These are phyloP conservation scores for Helleia helle DNA, from an alignment of 2,888 invertebrate genomes.

Conservation along the genomic window DNA sequence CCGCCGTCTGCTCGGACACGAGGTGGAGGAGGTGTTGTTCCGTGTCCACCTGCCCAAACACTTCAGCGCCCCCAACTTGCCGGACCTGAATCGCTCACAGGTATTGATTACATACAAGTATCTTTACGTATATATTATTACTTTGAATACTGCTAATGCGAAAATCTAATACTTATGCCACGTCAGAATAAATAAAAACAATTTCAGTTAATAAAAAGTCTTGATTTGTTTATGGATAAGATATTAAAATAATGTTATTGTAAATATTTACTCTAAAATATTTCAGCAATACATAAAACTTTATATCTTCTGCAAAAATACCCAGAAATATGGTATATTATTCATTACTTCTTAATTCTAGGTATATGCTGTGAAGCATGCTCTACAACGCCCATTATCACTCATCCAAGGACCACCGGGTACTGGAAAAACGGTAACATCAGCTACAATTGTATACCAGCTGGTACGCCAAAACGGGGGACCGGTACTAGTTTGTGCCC, in stretches of 20 bases:
- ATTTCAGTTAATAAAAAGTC: no score
- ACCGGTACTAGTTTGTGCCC: conserved; percentile 97
- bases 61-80: conserved; percentile 97
- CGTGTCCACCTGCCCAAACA: conserved; percentile 95
- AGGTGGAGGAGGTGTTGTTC: conserved; percentile 94
- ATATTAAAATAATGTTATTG: no score
- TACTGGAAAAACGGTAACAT: conserved; percentile 99
- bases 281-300: no score
- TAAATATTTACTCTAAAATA: no score
- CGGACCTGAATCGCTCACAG: conserved; percentile 98
- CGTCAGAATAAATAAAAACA: no score
- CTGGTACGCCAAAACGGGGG: conserved; percentile 95
- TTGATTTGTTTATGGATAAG: no score
- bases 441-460: conserved; percentile 99
- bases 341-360: conserved; percentile 30
- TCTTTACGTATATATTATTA: no score
- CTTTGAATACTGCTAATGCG: no score
- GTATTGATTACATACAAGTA: conserved; percentile 50
- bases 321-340: no score
- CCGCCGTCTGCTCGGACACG: conserved; percentile 94
- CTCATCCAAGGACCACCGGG: conserved; percentile 98
- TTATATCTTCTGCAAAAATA: no score
- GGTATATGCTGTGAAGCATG: conserved; percentile 98
- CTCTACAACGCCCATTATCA: conserved; percentile 94
- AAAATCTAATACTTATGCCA: no score